These are phyloP conservation scores for Buphagus erythrorhynchus DNA, from an alignment of 2,797 vertebrate genomes.

Conservation along the genomic window DNA sequence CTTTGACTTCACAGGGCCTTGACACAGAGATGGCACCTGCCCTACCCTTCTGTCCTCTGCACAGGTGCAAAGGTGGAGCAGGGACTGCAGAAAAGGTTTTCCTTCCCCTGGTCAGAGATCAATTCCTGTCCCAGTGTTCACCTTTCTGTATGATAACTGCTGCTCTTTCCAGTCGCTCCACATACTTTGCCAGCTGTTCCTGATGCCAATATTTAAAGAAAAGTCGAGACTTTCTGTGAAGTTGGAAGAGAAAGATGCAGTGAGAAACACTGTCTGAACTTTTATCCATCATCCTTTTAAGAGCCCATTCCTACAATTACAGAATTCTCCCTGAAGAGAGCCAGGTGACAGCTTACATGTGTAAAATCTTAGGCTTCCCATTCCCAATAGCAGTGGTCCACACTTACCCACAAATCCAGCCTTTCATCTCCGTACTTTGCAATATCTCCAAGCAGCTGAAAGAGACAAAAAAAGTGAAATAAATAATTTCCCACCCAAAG, in stretches of 20 bases:
- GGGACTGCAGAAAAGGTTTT: neutral
- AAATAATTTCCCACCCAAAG: neutral
- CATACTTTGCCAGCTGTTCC: conserved; percentile 71
- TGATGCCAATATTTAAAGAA: conserved; percentile 86
- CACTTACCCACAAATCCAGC: conserved; percentile 81
- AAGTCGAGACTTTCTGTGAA: conserved; percentile 74
- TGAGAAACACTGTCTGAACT: neutral
- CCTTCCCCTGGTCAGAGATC: neutral
- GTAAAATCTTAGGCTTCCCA: neutral
- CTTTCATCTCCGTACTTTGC: conserved; percentile 67
- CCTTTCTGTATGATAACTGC: conserved; percentile 77
- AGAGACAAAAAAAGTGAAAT: neutral
- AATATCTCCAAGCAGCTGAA: conserved; percentile 78
- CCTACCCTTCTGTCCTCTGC: neutral
- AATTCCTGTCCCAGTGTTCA: neutral
- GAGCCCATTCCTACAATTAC: neutral
- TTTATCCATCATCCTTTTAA: neutral
- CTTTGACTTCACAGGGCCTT: neutral
- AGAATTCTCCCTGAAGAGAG: neutral
- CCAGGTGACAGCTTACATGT: neutral
- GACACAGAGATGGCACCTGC: neutral
- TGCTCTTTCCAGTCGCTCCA: conserved; percentile 70
- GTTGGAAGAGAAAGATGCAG: neutral
- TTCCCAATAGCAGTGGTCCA: neutral
- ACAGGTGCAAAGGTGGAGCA: neutral